phyloP scores from a whole-genome alignment of 2,888 invertebrate genomes.

The Ypsolopha scabrella region DNA sequence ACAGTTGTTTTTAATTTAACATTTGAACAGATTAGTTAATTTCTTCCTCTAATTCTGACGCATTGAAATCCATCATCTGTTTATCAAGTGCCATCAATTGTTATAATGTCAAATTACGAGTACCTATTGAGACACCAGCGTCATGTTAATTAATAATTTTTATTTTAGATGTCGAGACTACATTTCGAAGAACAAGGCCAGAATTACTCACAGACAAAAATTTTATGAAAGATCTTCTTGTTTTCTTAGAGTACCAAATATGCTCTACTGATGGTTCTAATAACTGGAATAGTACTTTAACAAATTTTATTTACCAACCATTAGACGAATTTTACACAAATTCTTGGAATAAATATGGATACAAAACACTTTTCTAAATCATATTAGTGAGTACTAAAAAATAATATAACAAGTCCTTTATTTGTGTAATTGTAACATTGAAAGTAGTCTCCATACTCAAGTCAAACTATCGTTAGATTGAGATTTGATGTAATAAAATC shows the following conservation, averaged over 20 bases:
- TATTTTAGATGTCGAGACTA: slow-evolving; percentile 6
- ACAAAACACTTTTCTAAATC: slow-evolving; percentile 10
- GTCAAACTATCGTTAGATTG: too few species aligned
- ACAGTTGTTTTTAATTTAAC: neutral
- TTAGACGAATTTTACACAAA: slow-evolving; percentile 3
- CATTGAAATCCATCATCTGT: too few species aligned
- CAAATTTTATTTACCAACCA: slow-evolving; percentile 1
- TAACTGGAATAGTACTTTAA: slow-evolving; percentile 6
- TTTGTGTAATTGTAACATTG: neutral
- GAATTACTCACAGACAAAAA: slow-evolving; percentile 1
- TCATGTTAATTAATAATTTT: too few species aligned
- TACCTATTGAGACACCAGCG: too few species aligned
- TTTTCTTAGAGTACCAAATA: neutral
- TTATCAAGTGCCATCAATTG: too few species aligned
- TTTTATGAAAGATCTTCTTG: slow-evolving; percentile 1
- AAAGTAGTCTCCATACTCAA: too few species aligned
- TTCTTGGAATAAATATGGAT: slow-evolving; percentile 9
- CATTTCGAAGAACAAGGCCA: neutral
- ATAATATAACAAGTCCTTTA: neutral
- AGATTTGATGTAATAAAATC: neutral
- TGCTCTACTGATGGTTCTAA: slow-evolving; percentile 2
- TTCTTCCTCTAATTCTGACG: too few species aligned
- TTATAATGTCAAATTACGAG: too few species aligned
- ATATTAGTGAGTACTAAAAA: slow-evolving; percentile 7
- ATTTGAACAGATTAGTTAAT: too few species aligned